Percentiles rank a stretch among this genome's conserved stretches.
Evolutionary conservation across 2,797 vertebrate species (phyloP).

Genomic region (Artibeus jamaicensis): DNA sequence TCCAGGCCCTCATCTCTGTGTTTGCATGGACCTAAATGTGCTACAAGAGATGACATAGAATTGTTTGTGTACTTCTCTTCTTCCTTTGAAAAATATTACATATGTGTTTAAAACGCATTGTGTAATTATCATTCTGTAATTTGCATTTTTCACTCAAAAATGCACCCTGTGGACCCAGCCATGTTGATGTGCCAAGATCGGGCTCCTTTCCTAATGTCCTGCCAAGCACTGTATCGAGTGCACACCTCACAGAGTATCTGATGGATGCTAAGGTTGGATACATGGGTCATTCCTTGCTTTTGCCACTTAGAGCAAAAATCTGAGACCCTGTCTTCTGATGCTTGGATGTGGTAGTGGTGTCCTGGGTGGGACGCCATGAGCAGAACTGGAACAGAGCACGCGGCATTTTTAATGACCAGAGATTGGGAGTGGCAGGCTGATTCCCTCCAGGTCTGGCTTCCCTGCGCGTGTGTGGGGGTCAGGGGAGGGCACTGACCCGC

Average conservation of each 20-base stretch:
- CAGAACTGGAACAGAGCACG: neutral
- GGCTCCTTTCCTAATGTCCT: neutral
- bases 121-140: conserved; percentile 20
- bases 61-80: neutral
- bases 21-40: neutral
- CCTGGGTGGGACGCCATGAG: neutral
- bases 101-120: neutral
- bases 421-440: neutral
- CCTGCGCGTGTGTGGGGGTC: no score
- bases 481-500: neutral
- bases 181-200: neutral
- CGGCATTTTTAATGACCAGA: neutral
- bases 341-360: neutral
- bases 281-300: neutral
- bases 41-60: neutral
- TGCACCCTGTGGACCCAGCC: neutral
- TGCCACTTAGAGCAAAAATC: neutral
- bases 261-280: neutral
- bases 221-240: fast-evolving
- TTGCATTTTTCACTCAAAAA: neutral
- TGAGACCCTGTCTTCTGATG: neutral
- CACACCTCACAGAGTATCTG: neutral
- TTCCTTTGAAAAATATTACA: neutral
- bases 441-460: neutral
- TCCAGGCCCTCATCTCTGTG: neutral